phyloP scores from a whole-genome alignment of 2,888 invertebrate species.

The Eupithecia exiguata region DNA sequence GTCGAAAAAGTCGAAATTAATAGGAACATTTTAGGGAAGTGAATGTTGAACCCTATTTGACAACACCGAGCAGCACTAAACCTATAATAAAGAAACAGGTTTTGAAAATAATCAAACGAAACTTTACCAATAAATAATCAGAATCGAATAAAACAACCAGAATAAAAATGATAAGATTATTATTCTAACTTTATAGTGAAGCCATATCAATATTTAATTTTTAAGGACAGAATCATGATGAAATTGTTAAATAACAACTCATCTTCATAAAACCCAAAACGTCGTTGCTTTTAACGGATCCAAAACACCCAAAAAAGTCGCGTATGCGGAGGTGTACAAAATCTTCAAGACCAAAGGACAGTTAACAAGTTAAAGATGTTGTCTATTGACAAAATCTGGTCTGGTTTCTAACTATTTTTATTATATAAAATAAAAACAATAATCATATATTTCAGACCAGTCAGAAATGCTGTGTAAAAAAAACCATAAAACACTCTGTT shows the following conservation, averaged over 20 bases:
- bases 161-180: background rate
- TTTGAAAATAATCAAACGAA: background rate
- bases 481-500: too few species aligned
- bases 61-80: background rate
- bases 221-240: background rate
- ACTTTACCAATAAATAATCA: too few species aligned
- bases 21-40: constrained; percentile 33
- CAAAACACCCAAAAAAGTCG: background rate
- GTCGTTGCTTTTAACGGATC: background rate
- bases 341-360: background rate
- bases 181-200: background rate
- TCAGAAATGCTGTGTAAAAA: too few species aligned
- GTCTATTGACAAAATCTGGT: background rate
- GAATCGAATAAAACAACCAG: background rate
- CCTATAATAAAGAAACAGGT: background rate
- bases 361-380: background rate
- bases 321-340: too few species aligned
- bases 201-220: background rate
- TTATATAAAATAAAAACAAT: too few species aligned
- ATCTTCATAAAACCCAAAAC: background rate
- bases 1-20: constrained; percentile 33
- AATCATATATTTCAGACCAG: too few species aligned
- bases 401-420: background rate
- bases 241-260: background rate
- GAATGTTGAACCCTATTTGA: constrained; percentile 8